Base-by-base conservation (phyloP, 64 coral and sea anemone genomes). In the Platygyra sinensis region DNA sequence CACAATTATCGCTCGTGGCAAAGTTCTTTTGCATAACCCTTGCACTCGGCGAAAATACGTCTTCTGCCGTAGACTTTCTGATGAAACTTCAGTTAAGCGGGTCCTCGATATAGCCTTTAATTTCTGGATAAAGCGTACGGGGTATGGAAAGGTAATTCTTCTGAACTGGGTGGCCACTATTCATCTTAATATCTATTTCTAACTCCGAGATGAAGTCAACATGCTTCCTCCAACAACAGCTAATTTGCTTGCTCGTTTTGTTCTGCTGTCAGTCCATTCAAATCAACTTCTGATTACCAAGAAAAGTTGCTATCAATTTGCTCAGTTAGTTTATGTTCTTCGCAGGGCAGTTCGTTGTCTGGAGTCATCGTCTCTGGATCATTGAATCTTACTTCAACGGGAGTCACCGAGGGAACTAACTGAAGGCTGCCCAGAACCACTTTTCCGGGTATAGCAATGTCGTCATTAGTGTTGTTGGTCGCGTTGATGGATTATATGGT, bases 321-420 rank as follows among this genome's bases (percentile, higher is more conserved):
- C 61, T 59, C 77, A 73, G 76, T 57, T 0, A 52, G 77, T 78
- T 2, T 73, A 18, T 72, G 25, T 22, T 24, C 30, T n/a, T n/a
- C n/a, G n/a, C n/a, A n/a, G n/a, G n/a, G n/a, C n/a, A n/a, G n/a
- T n/a, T n/a, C n/a, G n/a, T 30, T 72, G 25, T 22, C 10, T 80
- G 77, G 67, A 31, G 32, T 65, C 36, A 30, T 42, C 73, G 88
- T 72, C 39, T 78, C 55, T 19, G 85, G 6, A 55, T 93, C 78
- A 27, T 63, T 93, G 27, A 93, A 80, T 51, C 52, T 76, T 10
- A 91, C 94, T 82, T 95, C 88, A 20, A 95, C 28, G 52, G 93
- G 94, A 75, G 94, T 95, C 16, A 92, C 77, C 25, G 79, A 95
- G 10, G 78, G 76, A 42, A 91, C 94, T 51, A 88, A n/a, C 69